Base-by-base conservation (phyloP, 2,113 vertebrate genomes). In the Peromyscus leucopus region DNA sequence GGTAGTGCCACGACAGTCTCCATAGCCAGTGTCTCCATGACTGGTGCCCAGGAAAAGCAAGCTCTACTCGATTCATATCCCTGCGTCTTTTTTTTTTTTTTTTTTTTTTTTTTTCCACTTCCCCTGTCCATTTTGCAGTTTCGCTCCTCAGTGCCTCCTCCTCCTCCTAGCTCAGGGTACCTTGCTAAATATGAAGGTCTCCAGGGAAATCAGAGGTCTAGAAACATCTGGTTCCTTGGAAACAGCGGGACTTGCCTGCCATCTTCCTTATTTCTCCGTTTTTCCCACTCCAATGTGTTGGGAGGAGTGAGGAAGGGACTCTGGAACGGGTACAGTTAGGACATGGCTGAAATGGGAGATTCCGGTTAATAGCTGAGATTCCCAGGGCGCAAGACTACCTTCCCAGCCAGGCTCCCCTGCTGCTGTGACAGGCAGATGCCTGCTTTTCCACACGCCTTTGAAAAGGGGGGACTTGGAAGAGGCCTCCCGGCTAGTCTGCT, bases 401-500 rank as follows among this genome's bases (percentile, higher is more conserved):
- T 85, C 55, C 55, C 76, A 83, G 51, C 83, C 21, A 9, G 63
- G 90, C 63, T 59, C 51, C 33, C 16, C 2, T 0, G 57, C 42
- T 28, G 86, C 82, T 3, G 5, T 5, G 85, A 92, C 10, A 0
- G 28, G 80, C 87, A 83, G 88, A 90, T 2, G 83, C 86, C 28
- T 17, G 83, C 65, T 85, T 92, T 48, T 78, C 82, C 94, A 74
- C 93, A 92, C 83, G 95, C 92, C 90, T 61, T 55, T 39, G 96
- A 48, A 31, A 71, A 86, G 87, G 33, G 33, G 78, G 65, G 69
- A 21, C 39, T 80, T 36, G 59, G 85, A 86, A 61, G 16, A 65
- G 71, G 82, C 93, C 36, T 16, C n/a, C 84, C 80, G 39, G 79
- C 96, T 88, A 93, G 96, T 84, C 82, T 86, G 88, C 85, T 82